Percentiles rank a stretch among this genome's conserved stretches.
Conservation (phyloP, 2,113 vertebrate genomes). For the Microtus oregoni region DNA sequence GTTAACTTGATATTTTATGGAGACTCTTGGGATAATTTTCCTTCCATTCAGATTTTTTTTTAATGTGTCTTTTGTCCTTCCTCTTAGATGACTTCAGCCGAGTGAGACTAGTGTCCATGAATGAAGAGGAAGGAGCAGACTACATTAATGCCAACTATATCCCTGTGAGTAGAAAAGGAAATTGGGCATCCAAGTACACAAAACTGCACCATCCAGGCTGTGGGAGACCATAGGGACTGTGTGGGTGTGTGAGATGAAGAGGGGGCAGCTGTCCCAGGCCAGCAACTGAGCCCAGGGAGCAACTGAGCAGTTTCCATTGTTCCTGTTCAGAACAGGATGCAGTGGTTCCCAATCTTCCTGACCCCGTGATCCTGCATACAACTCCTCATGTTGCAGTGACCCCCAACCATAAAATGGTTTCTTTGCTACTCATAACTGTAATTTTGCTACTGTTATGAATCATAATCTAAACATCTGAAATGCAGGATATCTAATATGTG, state of each 20-base stretch:
- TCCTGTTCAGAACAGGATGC: not conserved
- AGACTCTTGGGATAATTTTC: not conserved
- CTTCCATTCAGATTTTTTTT: not conserved
- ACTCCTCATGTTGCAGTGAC: not conserved
- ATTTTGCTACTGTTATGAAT: not conserved
- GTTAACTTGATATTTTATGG: not conserved
- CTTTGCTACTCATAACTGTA: not conserved
- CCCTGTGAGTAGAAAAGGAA: constrained; percentile 89
- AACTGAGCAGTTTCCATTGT: not conserved
- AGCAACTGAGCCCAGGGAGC: not conserved
- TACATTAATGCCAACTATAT: constrained; percentile 99
- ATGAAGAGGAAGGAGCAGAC: constrained; percentile 95
- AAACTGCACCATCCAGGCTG: not conserved
- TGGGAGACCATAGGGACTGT: not conserved
- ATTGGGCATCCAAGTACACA: not conserved
- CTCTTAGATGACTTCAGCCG: constrained; percentile 96
- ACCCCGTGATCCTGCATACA: fast-evolving
- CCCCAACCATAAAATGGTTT: not conserved
- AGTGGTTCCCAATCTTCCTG: not conserved
- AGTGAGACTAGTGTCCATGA: constrained; percentile 94
- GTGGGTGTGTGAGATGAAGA: fast-evolving
- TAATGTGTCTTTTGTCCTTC: not conserved
- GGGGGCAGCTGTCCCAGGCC: not conserved
- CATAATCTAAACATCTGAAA: no score
- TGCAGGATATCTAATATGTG: not conserved